phyloP scores from a whole-genome alignment of 2,113 vertebrate genomes.

The Colius striatus region DNA sequence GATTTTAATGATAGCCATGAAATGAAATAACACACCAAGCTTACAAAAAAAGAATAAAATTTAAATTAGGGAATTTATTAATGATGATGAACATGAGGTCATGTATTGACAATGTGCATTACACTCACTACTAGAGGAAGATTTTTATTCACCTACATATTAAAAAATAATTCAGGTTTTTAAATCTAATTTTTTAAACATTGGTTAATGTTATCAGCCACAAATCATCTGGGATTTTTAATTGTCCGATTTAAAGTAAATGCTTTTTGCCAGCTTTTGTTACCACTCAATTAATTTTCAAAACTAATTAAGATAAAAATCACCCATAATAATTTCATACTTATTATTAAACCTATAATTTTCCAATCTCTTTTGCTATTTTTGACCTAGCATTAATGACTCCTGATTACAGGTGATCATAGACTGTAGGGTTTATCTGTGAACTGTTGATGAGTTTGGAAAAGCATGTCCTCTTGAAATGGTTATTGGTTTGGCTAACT shows the following conservation, averaged over 20 bases:
- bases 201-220: slow-evolving; percentile 60
- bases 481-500: slow-evolving; percentile 1
- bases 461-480: slow-evolving; percentile 1
- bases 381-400: slow-evolving; percentile 61
- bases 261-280: slow-evolving; percentile 69
- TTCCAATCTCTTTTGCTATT: slow-evolving; percentile 58
- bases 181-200: slow-evolving; percentile 65
- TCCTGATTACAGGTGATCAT: slow-evolving; percentile 12
- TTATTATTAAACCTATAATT: slow-evolving; percentile 62
- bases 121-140: slow-evolving; percentile 39
- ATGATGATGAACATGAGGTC: not conserved
- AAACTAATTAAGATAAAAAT: slow-evolving; percentile 80
- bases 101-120: not conserved
- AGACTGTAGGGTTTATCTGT: not conserved
- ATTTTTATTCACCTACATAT: slow-evolving; percentile 41
- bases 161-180: slow-evolving; percentile 52
- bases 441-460: slow-evolving; percentile 25
- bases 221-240: slow-evolving; percentile 53
- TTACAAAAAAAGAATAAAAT: not conserved
- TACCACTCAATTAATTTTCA: slow-evolving; percentile 74
- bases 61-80: slow-evolving; percentile 5
- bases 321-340: slow-evolving; percentile 64
- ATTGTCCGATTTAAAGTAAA: slow-evolving; percentile 71
- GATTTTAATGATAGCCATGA: not conserved
- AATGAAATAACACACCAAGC: not conserved